A percentile compares a stretch with the other conserved stretches of the same genome.
Evolutionary conservation across 2,113 vertebrate genomes (phyloP).

Genomic region (Andinoacara biseriatus): DNA sequence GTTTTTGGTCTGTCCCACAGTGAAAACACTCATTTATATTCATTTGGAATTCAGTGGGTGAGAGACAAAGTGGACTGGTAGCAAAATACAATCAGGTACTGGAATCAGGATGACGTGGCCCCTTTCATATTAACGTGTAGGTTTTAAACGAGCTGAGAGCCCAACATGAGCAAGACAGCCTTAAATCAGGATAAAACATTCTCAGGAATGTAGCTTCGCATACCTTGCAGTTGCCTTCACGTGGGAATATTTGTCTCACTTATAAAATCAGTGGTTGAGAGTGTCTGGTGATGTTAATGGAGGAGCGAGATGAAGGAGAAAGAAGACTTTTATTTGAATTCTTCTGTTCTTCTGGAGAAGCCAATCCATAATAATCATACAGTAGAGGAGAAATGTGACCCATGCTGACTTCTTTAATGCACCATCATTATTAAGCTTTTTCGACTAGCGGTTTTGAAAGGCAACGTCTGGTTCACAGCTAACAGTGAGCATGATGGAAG

Average conservation of each 20-base stretch:
- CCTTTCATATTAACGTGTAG: conserved; percentile 23
- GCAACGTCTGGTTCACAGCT: conserved; percentile 21
- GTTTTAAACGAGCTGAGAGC: conserved; percentile 38
- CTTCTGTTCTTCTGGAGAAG: conserved; percentile 31
- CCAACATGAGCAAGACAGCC: conserved; percentile 30
- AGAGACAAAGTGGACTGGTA: conserved; percentile 57
- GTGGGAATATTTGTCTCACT: conserved; percentile 73
- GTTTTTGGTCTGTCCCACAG: conserved; percentile 74
- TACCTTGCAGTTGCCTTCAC: conserved; percentile 63
- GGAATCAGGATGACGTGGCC: conserved; percentile 24
- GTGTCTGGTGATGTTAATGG: conserved; percentile 67
- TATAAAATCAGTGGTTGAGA: conserved; percentile 37
- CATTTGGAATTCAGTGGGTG: conserved; percentile 72
- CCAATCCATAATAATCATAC: conserved; percentile 26
- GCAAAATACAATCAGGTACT: conserved; percentile 69
- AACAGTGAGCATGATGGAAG: neutral
- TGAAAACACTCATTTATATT: conserved; percentile 82
- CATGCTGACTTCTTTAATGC: conserved; percentile 28
- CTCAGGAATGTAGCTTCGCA: conserved; percentile 66
- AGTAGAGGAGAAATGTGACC: conserved; percentile 35
- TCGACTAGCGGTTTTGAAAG: conserved; percentile 27
- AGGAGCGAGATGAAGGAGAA: conserved; percentile 38
- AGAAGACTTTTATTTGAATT: conserved; percentile 60
- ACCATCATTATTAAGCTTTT: conserved; percentile 44
- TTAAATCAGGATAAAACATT: conserved; percentile 58